Evolutionary conservation across 1,140 invertebrate species (phyloP), one percentile per base, ranked within the genome.

Genomic region (Penaeus indicus): DNA sequence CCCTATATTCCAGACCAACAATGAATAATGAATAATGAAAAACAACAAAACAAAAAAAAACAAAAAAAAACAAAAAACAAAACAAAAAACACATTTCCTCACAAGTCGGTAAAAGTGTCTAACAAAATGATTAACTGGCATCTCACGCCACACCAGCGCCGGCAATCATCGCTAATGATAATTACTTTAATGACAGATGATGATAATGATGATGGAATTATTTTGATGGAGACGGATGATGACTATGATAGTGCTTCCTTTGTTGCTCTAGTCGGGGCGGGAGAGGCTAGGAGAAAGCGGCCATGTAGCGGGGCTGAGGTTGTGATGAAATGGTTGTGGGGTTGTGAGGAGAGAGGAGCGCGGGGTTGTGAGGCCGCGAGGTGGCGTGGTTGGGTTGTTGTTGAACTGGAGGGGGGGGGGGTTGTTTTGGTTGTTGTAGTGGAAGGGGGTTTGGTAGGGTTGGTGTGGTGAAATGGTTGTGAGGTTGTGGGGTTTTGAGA

Each of bases 201-300:
- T 88, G 86, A 84, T 88, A 83, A 84, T 88, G 81, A 83, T 88
- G 87, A 83, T 88, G 80, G 81, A 84, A 83, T 83, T 88, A 83
- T 83, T 84, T 54, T 83, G 80, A 84, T 83, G 72, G 80, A 77
- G 80, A 83, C 54, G 67, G 82, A 84, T 88, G 87, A 88, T 88
- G 78, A 75, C 81, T 32, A 64, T 21, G 87, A 47, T 75, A 54
- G 27, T n/a, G 85, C 63, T 77, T 61, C 60, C 77, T 75, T 86
- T 86, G 60, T 64, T 69, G 62, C 42, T 22, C n/a, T 22, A 25
- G 54, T 10, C 63, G 64, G n/a, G 54, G 19, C 11, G 27, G 80
- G 27, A 32, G 80, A n/a, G 80, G 80, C 61, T 54, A 54, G 10
- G 54, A 54, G 54, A 54, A 54, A 54, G 54, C 54, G 54, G 8